Base-by-base conservation (phyloP, 2,888 invertebrate genomes). In the Dioctria rufipes region DNA sequence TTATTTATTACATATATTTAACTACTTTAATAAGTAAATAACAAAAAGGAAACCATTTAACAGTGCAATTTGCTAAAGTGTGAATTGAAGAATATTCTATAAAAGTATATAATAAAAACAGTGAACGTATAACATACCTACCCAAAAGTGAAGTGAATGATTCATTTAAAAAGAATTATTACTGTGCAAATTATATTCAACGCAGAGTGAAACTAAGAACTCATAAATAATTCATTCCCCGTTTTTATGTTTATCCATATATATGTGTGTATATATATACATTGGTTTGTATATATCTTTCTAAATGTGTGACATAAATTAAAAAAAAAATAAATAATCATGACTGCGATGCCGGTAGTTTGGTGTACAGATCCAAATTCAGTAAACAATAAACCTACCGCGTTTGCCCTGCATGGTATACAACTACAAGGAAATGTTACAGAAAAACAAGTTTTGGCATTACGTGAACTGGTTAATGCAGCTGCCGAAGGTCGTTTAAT, bases 331-430 rank as follows among this genome's bases (percentile, higher is more conserved):
- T 43, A 69, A 54, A 66, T 65, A 84, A 86, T 80, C 81, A 89
- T 89, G 89, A 85, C 89, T 83, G 86, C 88, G 83, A 89, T 88
- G 87, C 89, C 89, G 54, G 89, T 89, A 75, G 89, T 89, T 75
- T 89, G 89, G 89, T 89, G 89, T 83, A 87, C 89, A 83, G 89
- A 89, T 85, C 88, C 89, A 54, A 89, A 89, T 84, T 89, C 89
- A 86, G 88, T 87, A 67, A 89, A 87, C 84, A 88, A 88, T 81
- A 88, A 89, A 81, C 89, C 89, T 37, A 87, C 88, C 46, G 89
- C 89, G 69, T 89, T 89, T 83, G 88, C 89, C 60, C 84, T 89
- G 54, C 89, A 89, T 80, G 89, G 89, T 80, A 89, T 89, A 42
- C 89, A 89, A 82, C 83, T 89, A 82, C 89, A 89, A 85, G 89